Conservation (phyloP, 2,113 vertebrate species). For the Tachysurus fulvidraco region DNA sequence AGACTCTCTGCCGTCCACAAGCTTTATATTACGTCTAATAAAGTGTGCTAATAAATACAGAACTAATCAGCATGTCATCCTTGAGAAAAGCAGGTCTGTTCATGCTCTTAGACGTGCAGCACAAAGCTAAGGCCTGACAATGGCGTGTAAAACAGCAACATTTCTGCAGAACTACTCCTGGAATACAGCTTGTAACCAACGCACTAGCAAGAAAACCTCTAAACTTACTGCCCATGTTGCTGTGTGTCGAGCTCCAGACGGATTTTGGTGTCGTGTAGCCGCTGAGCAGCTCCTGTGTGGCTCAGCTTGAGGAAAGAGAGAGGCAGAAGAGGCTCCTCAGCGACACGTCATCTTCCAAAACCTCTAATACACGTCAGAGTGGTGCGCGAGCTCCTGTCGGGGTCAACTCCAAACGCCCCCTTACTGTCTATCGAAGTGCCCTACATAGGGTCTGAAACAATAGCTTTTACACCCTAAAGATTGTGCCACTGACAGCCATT, state of each 20-base stretch:
- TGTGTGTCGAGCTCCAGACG: conserved; percentile 48
- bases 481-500: background rate
- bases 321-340: conserved; percentile 25
- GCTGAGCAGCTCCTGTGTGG: conserved; percentile 62
- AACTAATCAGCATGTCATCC: background rate
- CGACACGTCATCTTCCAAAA: conserved; percentile 51
- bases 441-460: background rate
- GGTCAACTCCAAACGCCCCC: background rate
- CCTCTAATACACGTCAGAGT: conserved; percentile 48
- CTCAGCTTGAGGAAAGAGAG: conserved; percentile 71
- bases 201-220: background rate
- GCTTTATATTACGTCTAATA: background rate
- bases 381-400: background rate
- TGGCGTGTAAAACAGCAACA: background rate
- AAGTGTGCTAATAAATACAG: background rate
- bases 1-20: too few species aligned
- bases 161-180: background rate
- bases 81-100: background rate
- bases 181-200: background rate
- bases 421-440: background rate
- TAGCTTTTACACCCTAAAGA: background rate
- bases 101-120: background rate
- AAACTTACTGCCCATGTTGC: conserved; percentile 74
- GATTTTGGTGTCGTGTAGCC: conserved; percentile 46
- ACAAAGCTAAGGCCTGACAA: conserved; percentile 16